These are phyloP conservation scores for Brenthis daphne DNA, from an alignment of 2,888 invertebrate species.

Conservation along the genomic window DNA sequence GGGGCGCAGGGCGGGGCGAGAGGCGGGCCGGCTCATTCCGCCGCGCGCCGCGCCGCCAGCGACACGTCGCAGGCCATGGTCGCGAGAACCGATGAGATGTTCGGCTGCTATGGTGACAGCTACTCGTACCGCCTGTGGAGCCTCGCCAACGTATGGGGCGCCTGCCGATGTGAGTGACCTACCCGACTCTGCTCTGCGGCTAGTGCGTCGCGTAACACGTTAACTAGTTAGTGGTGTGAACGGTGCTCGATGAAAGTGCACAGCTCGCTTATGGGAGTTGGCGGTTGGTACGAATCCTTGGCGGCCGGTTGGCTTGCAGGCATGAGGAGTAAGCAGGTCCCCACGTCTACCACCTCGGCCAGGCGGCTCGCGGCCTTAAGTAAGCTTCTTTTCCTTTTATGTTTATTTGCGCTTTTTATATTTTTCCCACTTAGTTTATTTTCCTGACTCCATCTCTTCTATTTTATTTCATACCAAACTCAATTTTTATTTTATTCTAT, in stretches of 20 bases:
- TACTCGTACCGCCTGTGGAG: slow-evolving; percentile 90
- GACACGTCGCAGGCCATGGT: slow-evolving; percentile 86
- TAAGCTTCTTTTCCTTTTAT: slow-evolving; percentile 80
- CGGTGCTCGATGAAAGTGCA: slow-evolving; percentile 77
- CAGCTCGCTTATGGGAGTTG: slow-evolving; percentile 78
- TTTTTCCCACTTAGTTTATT: slow-evolving; percentile 38
- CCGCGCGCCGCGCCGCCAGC: slow-evolving; percentile 75
- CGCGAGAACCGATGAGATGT: slow-evolving; percentile 91
- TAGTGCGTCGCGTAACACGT: slow-evolving; percentile 51
- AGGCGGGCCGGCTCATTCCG: slow-evolving; percentile 71
- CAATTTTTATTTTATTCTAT: slow-evolving; percentile 4
- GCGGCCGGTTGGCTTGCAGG: slow-evolving; percentile 78
- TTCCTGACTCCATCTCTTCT: slow-evolving; percentile 42
- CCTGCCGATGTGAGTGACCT: slow-evolving; percentile 87
- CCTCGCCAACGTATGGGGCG: slow-evolving; percentile 89
- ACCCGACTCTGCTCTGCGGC: slow-evolving; percentile 44
- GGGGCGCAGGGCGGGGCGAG: slow-evolving; percentile 61
- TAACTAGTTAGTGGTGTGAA: slow-evolving; percentile 59
- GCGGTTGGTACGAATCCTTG: slow-evolving; percentile 77
- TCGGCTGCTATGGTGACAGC: slow-evolving; percentile 88
- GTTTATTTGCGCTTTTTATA: slow-evolving; percentile 65
- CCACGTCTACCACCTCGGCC: slow-evolving; percentile 79
- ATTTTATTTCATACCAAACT: slow-evolving; percentile 38
- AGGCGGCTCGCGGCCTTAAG: slow-evolving; percentile 80
- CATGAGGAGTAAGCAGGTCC: slow-evolving; percentile 82